Evolutionary conservation across 2,113 vertebrate genomes (phyloP).

Genomic region (Melozone crissalis): DNA sequence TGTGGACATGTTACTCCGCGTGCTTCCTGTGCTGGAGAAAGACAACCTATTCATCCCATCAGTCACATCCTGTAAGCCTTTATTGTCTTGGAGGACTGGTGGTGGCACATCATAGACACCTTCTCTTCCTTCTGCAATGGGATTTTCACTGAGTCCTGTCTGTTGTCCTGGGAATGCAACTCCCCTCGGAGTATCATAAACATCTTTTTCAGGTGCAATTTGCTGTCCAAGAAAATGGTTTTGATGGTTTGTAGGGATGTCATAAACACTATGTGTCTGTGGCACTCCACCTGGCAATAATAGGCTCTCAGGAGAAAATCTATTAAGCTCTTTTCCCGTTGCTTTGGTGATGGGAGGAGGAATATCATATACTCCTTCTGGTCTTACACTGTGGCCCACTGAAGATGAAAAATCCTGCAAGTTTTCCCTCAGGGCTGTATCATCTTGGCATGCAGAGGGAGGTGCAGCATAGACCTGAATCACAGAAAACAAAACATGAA

Average conservation of each 20-base stretch:
- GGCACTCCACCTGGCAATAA: slow-evolving; percentile 37
- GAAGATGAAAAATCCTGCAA: slow-evolving; percentile 87
- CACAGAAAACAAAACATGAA: slow-evolving; percentile 12
- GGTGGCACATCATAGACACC: slow-evolving; percentile 88
- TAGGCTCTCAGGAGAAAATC: slow-evolving; percentile 76
- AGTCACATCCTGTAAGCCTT: slow-evolving; percentile 77
- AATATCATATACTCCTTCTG: slow-evolving; percentile 90
- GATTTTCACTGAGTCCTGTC: slow-evolving; percentile 55
- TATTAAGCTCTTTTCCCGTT: slow-evolving; percentile 66
- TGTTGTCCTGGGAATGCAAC: slow-evolving; percentile 71
- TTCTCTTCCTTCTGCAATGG: slow-evolving; percentile 65
- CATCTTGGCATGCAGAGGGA: slow-evolving; percentile 72
- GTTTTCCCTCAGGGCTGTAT: slow-evolving; percentile 76
- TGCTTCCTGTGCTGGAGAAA: slow-evolving; percentile 93
- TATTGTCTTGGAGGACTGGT: slow-evolving; percentile 72
- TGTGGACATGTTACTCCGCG: slow-evolving; percentile 94
- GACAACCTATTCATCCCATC: slow-evolving; percentile 93
- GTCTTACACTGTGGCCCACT: slow-evolving; percentile 56
- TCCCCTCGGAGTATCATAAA: slow-evolving; percentile 89
- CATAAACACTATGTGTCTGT: slow-evolving; percentile 77
- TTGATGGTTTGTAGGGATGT: slow-evolving; percentile 73
- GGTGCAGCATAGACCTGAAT: slow-evolving; percentile 84
- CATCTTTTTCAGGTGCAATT: slow-evolving; percentile 74
- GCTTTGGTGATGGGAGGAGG: slow-evolving; percentile 82
- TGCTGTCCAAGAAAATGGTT: slow-evolving; percentile 65